Evolutionary conservation across 2,797 vertebrate genomes (phyloP), one percentile per base, ranked within the genome.

Genomic region (Sylvia borin): DNA sequence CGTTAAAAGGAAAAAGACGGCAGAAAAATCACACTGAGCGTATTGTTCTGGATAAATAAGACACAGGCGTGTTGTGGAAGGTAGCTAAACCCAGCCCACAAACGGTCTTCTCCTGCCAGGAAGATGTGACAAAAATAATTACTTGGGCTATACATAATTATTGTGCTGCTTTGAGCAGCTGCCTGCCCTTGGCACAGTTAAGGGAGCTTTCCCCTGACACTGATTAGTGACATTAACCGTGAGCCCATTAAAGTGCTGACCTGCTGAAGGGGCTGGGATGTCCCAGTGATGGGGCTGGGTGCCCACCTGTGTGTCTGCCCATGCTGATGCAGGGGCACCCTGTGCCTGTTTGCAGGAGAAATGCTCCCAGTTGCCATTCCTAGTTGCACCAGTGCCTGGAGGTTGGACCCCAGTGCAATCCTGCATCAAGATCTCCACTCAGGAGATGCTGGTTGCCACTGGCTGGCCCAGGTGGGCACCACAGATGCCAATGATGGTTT

Each of bases 111-210:
- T 91, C 83, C 92, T 95, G 93, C 90, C 88, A 96, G 93, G 73
- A 92, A 93, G 96, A 96, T 92, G 90, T 94, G 96, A 95, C 95
- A 95, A 82, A 96, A 96, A 95, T 95, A 96, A 95, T 96, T 96
- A 95, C 93, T 75, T 7, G 55, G 83, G 64, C 92, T 93, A 92
- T 79, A 94, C 93, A 67, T 92, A 95, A 96, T 94, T 97, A 95
- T 53, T 79, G 90, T 76, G 67, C 88, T 95, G 90, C 88, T 95
- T 78, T 86, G 80, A 94, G 93, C 83, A 92, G 86, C 93, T n/a
- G 32, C 83, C 88, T 93, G 93, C 83, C 88, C 94, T 94, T 90
- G 93, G 93, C 83, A 93, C 80, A 67, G 85, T 72, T 81, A 81
- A 81, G 70, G 83, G n/a, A 96, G 64, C 62, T 43, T 92, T 88